Evolutionary conservation across 2,113 vertebrate species (phyloP).

Genomic region (Dascyllus trimaculatus): DNA sequence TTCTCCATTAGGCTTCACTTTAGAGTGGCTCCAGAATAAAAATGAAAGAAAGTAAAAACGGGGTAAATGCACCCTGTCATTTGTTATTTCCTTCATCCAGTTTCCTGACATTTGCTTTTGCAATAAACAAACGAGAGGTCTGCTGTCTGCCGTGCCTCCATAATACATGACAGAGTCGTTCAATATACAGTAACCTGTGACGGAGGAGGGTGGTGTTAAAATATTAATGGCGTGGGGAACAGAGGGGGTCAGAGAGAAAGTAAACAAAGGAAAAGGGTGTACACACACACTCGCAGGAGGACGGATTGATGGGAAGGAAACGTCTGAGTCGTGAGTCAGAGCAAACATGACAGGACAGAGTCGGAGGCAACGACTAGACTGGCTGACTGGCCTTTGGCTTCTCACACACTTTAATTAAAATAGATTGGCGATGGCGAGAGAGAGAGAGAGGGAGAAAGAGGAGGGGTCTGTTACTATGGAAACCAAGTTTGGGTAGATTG

Average conservation of each 20-base stretch:
- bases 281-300: not conserved
- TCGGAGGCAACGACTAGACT: conserved; percentile 42
- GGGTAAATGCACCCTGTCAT: too few relatives aligned
- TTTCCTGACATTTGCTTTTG: not conserved
- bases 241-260: not conserved
- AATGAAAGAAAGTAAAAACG: too few relatives aligned
- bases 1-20: too few relatives aligned
- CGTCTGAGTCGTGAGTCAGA: conserved; percentile 62
- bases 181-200: not conserved
- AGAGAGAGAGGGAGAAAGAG: conserved; percentile 24
- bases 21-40: too few relatives aligned
- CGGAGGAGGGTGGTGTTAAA: not conserved
- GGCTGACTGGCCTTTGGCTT: conserved; percentile 76
- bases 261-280: conserved; percentile 2
- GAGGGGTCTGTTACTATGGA: conserved; percentile 60
- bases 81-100: not conserved
- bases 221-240: conserved; percentile 5
- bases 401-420: conserved; percentile 82
- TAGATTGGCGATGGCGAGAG: conserved; percentile 59
- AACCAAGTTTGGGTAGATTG: conserved; percentile 60
- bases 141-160: not conserved
- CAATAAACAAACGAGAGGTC: not conserved
- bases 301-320: conserved; percentile 29
- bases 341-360: conserved; percentile 70
- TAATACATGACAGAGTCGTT: not conserved